Percentiles rank a stretch among this genome's conserved stretches.
Conservation (phyloP, 2,888 invertebrate genomes). For the Drosophila subquinaria region DNA sequence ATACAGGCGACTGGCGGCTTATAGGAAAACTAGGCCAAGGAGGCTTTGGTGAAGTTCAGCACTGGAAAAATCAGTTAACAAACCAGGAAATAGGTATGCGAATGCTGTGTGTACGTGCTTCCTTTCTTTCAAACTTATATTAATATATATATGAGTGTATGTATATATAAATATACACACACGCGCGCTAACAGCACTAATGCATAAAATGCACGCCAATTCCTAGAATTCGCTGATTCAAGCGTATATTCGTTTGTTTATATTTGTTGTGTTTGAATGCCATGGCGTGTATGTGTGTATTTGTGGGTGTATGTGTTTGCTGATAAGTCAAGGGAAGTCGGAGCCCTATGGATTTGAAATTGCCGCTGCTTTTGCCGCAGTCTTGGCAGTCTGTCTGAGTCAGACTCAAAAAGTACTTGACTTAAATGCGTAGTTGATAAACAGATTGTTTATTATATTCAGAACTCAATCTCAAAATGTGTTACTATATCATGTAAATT, state of each 20-base stretch:
- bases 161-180: constrained; percentile 4
- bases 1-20: constrained; percentile 83
- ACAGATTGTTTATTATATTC: neutral
- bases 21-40: constrained; percentile 89
- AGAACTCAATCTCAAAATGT: too few species aligned
- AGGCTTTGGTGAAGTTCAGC: constrained; percentile 90
- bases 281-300: neutral
- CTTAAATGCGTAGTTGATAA: neutral
- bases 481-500: neutral
- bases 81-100: constrained; percentile 87
- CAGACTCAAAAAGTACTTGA: constrained; percentile 16
- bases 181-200: neutral
- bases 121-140: constrained; percentile 16
- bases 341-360: constrained; percentile 3
- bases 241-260: constrained; percentile 23
- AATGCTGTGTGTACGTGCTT: constrained; percentile 39
- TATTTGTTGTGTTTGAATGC: neutral
- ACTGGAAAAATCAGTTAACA: constrained; percentile 89
- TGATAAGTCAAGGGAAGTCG: constrained; percentile 27
- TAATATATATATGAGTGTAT: neutral
- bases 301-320: neutral
- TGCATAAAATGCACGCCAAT: constrained; percentile 10
- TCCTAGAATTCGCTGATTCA: constrained; percentile 50
- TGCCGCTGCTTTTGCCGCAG: neutral
- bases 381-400: constrained; percentile 6